phyloP scores from a whole-genome alignment of 1,140 invertebrate genomes.

The Drosophila santomea region DNA sequence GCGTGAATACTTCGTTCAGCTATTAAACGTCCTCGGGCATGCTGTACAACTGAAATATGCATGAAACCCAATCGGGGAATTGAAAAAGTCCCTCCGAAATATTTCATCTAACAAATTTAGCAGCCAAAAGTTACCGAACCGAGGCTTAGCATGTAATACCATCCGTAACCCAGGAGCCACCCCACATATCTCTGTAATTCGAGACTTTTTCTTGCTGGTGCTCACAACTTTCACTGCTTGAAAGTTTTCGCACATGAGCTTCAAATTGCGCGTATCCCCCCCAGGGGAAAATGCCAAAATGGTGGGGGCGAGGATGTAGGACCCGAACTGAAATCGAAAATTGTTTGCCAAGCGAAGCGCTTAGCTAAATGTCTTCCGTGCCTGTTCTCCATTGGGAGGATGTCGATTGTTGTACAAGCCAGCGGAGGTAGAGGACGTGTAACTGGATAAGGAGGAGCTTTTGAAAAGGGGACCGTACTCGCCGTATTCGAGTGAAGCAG shows the following conservation, averaged over 20 bases:
- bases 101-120: slow-evolving; percentile 45
- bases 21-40: slow-evolving; percentile 16
- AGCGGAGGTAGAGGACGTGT: not conserved
- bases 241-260: slow-evolving; percentile 77
- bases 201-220: slow-evolving; percentile 26
- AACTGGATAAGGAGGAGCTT: slow-evolving; percentile 25
- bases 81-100: slow-evolving; percentile 41
- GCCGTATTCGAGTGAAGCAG: slow-evolving; percentile 30
- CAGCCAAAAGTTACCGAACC: slow-evolving; percentile 40
- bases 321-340: slow-evolving; percentile 70
- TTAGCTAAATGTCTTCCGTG: slow-evolving; percentile 82
- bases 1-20: slow-evolving; percentile 10
- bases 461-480: slow-evolving; percentile 2
- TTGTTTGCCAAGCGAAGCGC: slow-evolving; percentile 80
- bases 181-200: slow-evolving; percentile 27
- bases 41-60: slow-evolving; percentile 22
- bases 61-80: slow-evolving; percentile 39
- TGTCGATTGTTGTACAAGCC: slow-evolving; percentile 57
- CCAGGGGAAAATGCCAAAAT: slow-evolving; percentile 8
- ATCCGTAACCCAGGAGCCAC: slow-evolving; percentile 39
- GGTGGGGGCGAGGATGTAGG: slow-evolving; percentile 7
- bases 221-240: slow-evolving; percentile 66
- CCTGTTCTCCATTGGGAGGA: slow-evolving; percentile 70
- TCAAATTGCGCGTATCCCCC: slow-evolving; percentile 66
- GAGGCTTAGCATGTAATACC: slow-evolving; percentile 52